These are phyloP conservation scores for Phaethornis superciliosus DNA, from an alignment of 2,113 vertebrate species.

Conservation along the genomic window DNA sequence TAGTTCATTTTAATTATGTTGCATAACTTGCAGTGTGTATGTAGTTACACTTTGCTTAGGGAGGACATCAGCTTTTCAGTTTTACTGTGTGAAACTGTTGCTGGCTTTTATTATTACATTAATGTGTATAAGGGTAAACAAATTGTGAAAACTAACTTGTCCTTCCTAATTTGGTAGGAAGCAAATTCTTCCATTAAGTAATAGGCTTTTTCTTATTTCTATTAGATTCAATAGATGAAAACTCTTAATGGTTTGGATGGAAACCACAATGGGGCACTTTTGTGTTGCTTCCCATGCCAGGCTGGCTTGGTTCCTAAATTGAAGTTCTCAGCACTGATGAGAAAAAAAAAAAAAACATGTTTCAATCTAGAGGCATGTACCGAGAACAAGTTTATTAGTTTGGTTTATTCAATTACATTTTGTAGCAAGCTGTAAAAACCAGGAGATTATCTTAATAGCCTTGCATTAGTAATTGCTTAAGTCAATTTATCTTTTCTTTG, in stretches of 20 bases:
- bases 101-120: not conserved
- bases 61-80: not conserved
- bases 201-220: not conserved
- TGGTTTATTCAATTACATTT: not conserved
- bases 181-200: not conserved
- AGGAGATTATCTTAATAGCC: not conserved
- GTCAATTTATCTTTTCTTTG: slow-evolving; percentile 10
- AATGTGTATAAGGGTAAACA: not conserved
- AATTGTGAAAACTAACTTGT: not conserved
- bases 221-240: not conserved
- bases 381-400: not conserved
- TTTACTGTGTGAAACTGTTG: not conserved
- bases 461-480: slow-evolving; percentile 1
- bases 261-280: not conserved
- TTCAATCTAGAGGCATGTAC: not conserved
- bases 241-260: not conserved
- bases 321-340: not conserved
- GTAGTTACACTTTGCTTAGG: not conserved
- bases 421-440: slow-evolving; percentile 11
- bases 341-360: not conserved
- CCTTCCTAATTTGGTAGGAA: not conserved
- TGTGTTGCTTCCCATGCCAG: not conserved
- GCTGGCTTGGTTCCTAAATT: not conserved
- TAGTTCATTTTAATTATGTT: not conserved
- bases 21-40: not conserved